phyloP scores from a whole-genome alignment of 2,888 invertebrate species.

The Plebejus argus region DNA sequence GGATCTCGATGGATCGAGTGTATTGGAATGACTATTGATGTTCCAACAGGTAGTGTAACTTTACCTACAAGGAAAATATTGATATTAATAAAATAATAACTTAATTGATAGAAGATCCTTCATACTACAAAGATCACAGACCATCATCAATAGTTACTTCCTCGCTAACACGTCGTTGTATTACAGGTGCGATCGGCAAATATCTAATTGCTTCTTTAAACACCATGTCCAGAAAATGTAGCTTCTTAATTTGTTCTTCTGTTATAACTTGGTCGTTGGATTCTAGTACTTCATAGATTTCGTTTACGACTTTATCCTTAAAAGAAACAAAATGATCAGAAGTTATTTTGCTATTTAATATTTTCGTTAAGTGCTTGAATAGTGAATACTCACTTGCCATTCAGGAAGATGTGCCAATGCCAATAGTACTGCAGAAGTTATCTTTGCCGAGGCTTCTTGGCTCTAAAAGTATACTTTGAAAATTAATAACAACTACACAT shows the following conservation, averaged over 20 bases:
- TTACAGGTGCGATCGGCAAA: conserved; percentile 62
- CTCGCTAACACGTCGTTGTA: conserved; percentile 65
- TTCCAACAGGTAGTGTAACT: conserved; percentile 60
- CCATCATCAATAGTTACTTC: conserved; percentile 63
- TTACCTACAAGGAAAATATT: conserved; percentile 51
- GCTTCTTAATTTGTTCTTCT: conserved; percentile 55
- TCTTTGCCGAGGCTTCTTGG: conserved; percentile 70
- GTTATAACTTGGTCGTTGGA: conserved; percentile 47
- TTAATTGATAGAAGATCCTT: neutral
- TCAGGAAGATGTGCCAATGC: conserved; percentile 63
- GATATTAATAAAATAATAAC: neutral
- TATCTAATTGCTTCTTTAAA: conserved; percentile 64
- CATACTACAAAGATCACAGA: conserved; percentile 36
- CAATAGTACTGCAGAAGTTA: conserved; percentile 59
- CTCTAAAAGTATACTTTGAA: conserved; percentile 53
- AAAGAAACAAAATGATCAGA: neutral
- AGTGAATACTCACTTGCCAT: conserved; percentile 64
- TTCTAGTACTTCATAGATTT: conserved; percentile 58
- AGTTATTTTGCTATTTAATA: neutral
- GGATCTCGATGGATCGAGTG: conserved; percentile 63
- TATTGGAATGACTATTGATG: conserved; percentile 61
- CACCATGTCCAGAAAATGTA: conserved; percentile 62
- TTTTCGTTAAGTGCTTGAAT: neutral
- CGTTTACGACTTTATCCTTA: conserved; percentile 54
- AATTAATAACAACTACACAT: neutral